phyloP scores from a whole-genome alignment of 1,140 invertebrate species.

The Helicoverpa zea region DNA sequence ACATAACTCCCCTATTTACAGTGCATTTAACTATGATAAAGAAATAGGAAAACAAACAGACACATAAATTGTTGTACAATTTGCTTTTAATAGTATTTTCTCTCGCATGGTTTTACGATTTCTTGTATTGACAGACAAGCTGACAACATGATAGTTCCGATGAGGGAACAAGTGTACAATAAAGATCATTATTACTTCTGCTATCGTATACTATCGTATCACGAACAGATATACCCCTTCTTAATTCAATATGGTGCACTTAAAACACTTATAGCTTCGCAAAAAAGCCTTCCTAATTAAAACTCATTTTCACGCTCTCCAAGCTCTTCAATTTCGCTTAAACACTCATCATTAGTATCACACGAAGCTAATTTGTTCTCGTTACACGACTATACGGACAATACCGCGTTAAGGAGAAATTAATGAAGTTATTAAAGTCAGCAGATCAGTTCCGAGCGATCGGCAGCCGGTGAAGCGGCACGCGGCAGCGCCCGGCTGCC shows the following conservation, averaged over 20 bases:
- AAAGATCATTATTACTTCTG: constrained; percentile 12
- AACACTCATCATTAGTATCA: background rate
- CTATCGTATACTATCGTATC: background rate
- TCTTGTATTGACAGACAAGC: constrained; percentile 13
- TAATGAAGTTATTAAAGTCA: constrained; percentile 47
- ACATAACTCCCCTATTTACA: background rate
- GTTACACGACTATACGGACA: background rate
- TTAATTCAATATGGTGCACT: background rate
- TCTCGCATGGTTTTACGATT: background rate
- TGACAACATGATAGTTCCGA: constrained; percentile 21
- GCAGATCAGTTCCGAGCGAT: constrained; percentile 52
- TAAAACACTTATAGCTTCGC: background rate
- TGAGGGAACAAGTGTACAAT: background rate
- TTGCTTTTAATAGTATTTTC: constrained; percentile 19
- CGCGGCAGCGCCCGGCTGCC: constrained; percentile 43
- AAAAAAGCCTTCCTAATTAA: constrained; percentile 3
- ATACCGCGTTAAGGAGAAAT: constrained; percentile 9
- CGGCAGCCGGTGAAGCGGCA: constrained; percentile 50
- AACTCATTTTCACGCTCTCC: constrained; percentile 13
- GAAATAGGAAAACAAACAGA: constrained; percentile 4
- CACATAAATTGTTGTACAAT: constrained; percentile 19
- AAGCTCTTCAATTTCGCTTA: constrained; percentile 8
- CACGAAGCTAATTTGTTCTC: background rate
- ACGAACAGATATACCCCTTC: background rate
- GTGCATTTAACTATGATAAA: background rate